Evolutionary conservation across 2,113 vertebrate genomes (phyloP).

Genomic region (Nyctibius bracteatus): DNA sequence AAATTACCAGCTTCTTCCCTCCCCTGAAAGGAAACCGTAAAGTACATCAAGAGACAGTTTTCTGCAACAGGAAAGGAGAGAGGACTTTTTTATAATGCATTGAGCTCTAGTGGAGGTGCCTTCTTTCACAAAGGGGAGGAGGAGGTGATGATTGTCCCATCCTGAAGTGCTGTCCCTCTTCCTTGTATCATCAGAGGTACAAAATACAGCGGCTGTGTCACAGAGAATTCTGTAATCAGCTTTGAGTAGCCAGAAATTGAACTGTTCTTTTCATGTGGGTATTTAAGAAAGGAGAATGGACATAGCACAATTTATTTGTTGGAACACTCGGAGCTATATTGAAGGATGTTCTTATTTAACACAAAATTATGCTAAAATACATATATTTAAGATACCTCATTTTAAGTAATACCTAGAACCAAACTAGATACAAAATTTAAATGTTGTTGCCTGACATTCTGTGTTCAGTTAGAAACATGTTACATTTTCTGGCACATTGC

Average conservation of each 20-base stretch:
- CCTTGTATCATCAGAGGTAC: neutral
- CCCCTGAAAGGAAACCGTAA: neutral
- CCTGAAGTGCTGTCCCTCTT: neutral
- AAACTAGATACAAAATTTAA: neutral
- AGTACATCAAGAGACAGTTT: neutral
- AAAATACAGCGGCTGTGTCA: neutral
- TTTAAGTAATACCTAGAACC: neutral
- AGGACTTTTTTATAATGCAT: neutral
- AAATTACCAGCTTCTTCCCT: neutral
- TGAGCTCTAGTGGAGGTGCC: neutral
- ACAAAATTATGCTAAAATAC: neutral
- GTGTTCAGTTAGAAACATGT: neutral
- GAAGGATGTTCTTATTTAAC: neutral
- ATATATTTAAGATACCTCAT: neutral
- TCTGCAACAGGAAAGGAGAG: neutral
- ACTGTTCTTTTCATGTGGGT: fast-evolving
- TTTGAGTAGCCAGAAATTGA: neutral
- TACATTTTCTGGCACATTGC: neutral
- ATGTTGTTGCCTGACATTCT: neutral
- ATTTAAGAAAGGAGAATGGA: neutral
- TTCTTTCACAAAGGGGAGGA: neutral
- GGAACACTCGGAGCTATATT: neutral
- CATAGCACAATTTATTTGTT: neutral
- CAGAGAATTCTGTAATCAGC: neutral
- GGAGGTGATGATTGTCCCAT: neutral